Evolutionary conservation across 2,113 vertebrate genomes (phyloP).

Genomic region (Cygnus buccinator): DNA sequence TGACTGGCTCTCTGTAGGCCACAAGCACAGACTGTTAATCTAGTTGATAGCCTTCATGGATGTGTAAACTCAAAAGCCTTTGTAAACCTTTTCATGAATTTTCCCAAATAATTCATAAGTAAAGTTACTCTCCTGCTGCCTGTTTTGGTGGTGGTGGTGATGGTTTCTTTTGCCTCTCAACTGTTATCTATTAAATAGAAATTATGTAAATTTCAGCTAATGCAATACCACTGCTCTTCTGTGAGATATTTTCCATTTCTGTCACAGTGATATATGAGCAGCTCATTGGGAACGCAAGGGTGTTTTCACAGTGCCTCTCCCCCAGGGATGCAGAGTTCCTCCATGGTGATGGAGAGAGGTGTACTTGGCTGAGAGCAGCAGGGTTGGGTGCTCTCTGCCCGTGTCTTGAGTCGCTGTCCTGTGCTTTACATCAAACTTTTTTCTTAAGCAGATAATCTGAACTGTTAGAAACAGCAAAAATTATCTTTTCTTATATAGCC

Average conservation of each 20-base stretch:
- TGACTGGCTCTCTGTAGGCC: not conserved
- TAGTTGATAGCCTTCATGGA: not conserved
- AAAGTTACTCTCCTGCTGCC: not conserved
- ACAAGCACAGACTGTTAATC: too few relatives aligned
- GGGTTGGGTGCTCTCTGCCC: not conserved
- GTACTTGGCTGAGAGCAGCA: not conserved
- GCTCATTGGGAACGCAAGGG: not conserved
- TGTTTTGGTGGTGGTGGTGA: not conserved
- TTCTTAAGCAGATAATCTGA: not conserved
- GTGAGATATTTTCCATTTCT: not conserved
- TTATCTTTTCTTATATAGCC: not conserved
- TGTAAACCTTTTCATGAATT: not conserved
- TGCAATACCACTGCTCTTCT: rapidly evolving
- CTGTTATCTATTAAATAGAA: not conserved
- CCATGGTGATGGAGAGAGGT: not conserved
- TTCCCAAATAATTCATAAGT: not conserved
- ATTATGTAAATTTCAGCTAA: not conserved
- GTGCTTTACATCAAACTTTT: not conserved
- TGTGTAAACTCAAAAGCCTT: not conserved
- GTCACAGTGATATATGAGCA: rapidly evolving
- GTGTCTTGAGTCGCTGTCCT: not conserved
- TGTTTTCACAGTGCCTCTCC: not conserved
- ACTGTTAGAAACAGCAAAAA: not conserved
- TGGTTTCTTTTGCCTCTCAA: not conserved
- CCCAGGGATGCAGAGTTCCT: not conserved